These are phyloP conservation scores for Pterocles gutturalis DNA, from an alignment of 2,113 vertebrate genomes.

Conservation along the genomic window DNA sequence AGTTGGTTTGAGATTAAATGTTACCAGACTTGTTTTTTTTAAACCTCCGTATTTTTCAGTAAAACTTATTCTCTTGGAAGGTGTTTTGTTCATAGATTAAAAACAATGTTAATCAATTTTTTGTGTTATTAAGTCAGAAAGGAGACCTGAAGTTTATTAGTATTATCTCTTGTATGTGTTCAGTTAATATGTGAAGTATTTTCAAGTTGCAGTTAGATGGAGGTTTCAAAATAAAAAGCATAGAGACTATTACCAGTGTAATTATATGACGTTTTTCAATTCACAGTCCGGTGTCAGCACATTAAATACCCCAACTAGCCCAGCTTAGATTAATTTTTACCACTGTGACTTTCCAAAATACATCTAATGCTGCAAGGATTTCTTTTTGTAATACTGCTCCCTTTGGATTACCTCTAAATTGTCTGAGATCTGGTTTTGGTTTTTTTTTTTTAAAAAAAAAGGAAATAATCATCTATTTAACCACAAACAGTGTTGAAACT, in stretches of 20 bases:
- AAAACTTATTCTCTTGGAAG: background rate
- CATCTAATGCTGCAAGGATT: background rate
- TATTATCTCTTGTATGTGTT: slow-evolving; percentile 41
- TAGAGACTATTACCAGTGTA: slow-evolving; percentile 6
- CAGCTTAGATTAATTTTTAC: background rate
- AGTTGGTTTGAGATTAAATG: slow-evolving; percentile 13
- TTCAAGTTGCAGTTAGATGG: slow-evolving; percentile 21
- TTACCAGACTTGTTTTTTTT: background rate
- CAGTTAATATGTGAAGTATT: background rate
- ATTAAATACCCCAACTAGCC: background rate
- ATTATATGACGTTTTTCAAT: background rate
- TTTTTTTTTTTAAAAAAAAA: background rate
- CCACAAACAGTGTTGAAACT: background rate
- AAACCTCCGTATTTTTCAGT: background rate
- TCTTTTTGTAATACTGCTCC: slow-evolving; percentile 5
- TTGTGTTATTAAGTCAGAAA: slow-evolving; percentile 1
- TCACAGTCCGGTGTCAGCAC: background rate
- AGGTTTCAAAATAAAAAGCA: slow-evolving; percentile 46
- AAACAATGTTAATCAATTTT: background rate
- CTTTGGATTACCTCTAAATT: background rate
- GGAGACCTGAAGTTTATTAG: background rate
- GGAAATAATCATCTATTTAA: background rate
- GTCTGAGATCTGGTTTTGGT: background rate
- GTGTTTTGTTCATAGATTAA: background rate
- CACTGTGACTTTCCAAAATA: background rate